A percentile compares a stretch with the other conserved stretches of the same genome.
Evolutionary conservation across 2,113 vertebrate species (phyloP).

Genomic region (Ursus arctos): DNA sequence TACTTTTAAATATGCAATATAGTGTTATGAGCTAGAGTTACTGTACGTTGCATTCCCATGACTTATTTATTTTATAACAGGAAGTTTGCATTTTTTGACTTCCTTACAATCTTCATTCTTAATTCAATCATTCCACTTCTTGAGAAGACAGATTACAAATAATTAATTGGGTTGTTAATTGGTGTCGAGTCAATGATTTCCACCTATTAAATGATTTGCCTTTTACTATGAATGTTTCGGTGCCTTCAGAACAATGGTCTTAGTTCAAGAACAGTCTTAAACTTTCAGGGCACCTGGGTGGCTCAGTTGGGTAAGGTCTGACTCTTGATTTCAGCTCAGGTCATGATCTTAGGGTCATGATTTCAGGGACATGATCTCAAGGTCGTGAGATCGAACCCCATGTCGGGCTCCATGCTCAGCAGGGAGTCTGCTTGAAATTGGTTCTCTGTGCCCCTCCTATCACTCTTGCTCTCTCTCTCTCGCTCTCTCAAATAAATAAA

Average conservation of each 20-base stretch:
- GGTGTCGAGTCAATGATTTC: background rate
- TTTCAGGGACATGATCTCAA: background rate
- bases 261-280: background rate
- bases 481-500: background rate
- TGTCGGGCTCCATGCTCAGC: background rate
- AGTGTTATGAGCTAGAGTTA: background rate
- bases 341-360: background rate
- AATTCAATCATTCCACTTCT: background rate
- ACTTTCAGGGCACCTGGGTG: background rate
- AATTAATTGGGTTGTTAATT: background rate
- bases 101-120: background rate
- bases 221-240: background rate
- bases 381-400: accelerated
- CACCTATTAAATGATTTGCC: background rate
- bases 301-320: background rate
- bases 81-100: background rate
- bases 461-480: background rate
- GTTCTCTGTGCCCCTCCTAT: background rate
- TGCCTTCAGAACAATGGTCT: background rate
- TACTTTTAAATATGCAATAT: background rate
- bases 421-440: background rate
- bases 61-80: background rate
- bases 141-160: background rate
- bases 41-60: background rate
- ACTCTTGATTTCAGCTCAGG: background rate